Evolutionary conservation across 1,140 invertebrate species (phyloP), one percentile per base, ranked within the genome.

Genomic region (Drosophila suzukii): DNA sequence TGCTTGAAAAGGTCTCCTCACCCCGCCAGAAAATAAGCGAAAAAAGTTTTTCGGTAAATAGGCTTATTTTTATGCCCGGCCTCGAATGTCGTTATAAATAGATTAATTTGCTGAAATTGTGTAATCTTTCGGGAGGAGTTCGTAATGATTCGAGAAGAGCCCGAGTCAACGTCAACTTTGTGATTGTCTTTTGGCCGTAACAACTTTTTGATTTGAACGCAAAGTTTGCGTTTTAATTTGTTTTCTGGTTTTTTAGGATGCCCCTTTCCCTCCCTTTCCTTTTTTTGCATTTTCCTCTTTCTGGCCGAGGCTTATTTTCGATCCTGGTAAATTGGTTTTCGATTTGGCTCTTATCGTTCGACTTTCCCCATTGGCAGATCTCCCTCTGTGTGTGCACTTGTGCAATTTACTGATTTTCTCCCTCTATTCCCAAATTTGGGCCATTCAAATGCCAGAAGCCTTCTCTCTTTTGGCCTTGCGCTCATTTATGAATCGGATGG

Each of bases 31-130:
- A 38, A 60, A 57, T 32, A 57, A 61, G n/a, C 43, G 13, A 53
- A 58, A 57, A 75, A 81, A 73, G 61, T 70, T 62, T 56, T 49
- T 49, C 30, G 55, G 53, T 77, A 76, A 73, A 76, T 56, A 60
- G 72, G 84, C 66, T 88, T 83, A 86, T 83, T 86, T 88, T 88
- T 78, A 88, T 83, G 79, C 75, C 49, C 30, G 55, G 58, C 76
- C 76, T 81, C 60, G 62, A 73, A 70, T 72, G 75, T 86, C 83
- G 83, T 81, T 89, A 89, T 89, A 84, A 84, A 89, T 72, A 89
- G 84, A 89, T 89, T 89, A 89, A 89, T 89, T 89, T 89, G 77
- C 84, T 49, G 50, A 63, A 70, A 89, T 83, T 89, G 77, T 78
- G 84, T 75, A 89, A 89, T 89, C 84, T 89, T 75, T 67, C n/a